Base-by-base conservation (phyloP, 2,797 vertebrate species). In the Sparidentex hasta region DNA sequence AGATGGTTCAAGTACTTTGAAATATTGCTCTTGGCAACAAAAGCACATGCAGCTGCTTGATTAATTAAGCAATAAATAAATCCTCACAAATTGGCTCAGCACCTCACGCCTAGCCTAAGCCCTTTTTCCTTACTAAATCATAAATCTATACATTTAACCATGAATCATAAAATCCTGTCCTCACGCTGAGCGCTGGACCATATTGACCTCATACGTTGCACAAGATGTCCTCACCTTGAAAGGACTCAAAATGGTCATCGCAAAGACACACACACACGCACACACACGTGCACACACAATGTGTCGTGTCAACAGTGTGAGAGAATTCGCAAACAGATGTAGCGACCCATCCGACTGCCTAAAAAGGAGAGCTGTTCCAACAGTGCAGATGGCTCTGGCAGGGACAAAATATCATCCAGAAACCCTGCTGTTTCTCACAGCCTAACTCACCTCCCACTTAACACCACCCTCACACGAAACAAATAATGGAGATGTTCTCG, bases 301-400 rank as follows among this genome's bases (percentile, higher is more conserved):
- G 11, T 63, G 16, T 73, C 55, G 66, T 85, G 61, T 83, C 80
- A 83, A 77, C 68, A 73, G 55, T 76, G 84, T 83, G 82, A 76
- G 66, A 80, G 66, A 81, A 84, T 88, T 80, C n/a, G 4, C 67
- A 76, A 87, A 84, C 81, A 86, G 81, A 89, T 93, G 90, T 75
- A 80, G 62, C 2, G 5, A 82, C 48, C 72, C 62, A 67, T 77
- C 71, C 14, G 50, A 78, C 73, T 38, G 84, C 70, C 83, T 80
- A 80, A 80, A 82, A 61, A 64, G 52, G 55, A 76, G 78, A 80
- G 50, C 69, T 29, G 61, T 69, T 93, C 85, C 83, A 88, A 87
- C 75, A 43, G 83, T 86, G 82, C 91, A 92, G 92, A 92, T 93
- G 92, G 90, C 56, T 27, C 76, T 83, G 89, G 82, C 82, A 81